A percentile compares a stretch with the other conserved stretches of the same genome.
Conservation (phyloP, 1,140 invertebrate genomes). For the Maniola jurtina region DNA sequence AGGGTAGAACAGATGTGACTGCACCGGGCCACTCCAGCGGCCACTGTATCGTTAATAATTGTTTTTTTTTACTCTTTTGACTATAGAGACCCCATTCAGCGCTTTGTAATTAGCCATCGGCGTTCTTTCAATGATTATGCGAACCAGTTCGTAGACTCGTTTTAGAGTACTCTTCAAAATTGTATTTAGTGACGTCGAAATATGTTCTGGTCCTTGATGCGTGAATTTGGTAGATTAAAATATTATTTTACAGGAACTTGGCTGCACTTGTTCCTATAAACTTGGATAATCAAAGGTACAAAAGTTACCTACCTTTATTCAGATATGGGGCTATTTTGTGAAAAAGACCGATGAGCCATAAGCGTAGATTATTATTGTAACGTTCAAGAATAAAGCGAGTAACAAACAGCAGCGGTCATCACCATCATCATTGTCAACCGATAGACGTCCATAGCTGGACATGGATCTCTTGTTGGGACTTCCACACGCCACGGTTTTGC, state of each 20-base stretch:
- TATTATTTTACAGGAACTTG: background rate
- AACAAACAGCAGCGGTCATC: too few relatives aligned
- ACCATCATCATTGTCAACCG: too few relatives aligned
- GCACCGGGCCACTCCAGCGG: slow-evolving; percentile 68
- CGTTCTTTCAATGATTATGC: slow-evolving; percentile 65
- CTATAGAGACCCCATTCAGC: slow-evolving; percentile 64
- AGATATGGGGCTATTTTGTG: too few relatives aligned
- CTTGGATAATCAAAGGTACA: too few relatives aligned
- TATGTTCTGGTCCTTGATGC: slow-evolving; percentile 4
- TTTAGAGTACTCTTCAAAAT: slow-evolving; percentile 39
- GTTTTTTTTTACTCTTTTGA: slow-evolving; percentile 66
- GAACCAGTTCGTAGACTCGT: slow-evolving; percentile 50
- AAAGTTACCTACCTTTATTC: too few relatives aligned
- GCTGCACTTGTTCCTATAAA: slow-evolving; percentile 8
- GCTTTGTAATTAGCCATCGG: slow-evolving; percentile 75
- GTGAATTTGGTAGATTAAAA: background rate
- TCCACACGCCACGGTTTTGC: too few relatives aligned
- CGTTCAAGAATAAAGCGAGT: too few relatives aligned
- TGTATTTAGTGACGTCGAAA: slow-evolving; percentile 33
- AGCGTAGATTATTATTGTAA: too few relatives aligned
- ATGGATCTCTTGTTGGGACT: too few relatives aligned
- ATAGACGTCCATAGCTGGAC: too few relatives aligned
- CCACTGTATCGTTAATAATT: slow-evolving; percentile 76
- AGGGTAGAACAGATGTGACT: slow-evolving; percentile 72
- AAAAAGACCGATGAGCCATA: too few relatives aligned